Conservation (phyloP, 2,888 invertebrate genomes). For the Iselma pallidipennis region DNA sequence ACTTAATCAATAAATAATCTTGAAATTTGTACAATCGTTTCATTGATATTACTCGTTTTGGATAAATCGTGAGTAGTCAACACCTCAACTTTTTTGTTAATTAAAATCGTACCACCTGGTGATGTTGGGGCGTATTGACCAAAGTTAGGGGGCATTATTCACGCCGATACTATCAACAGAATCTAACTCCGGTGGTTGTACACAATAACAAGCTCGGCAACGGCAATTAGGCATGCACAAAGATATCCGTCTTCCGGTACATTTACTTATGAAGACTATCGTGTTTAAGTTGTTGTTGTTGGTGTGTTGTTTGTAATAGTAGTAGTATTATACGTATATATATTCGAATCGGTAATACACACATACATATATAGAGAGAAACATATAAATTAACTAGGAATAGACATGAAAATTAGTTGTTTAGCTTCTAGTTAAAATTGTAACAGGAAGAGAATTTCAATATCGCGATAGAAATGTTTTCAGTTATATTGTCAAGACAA, state of each 20-base stretch:
- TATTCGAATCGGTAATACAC: neutral
- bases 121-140: slow-evolving; percentile 36
- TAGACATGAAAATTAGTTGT: slow-evolving; percentile 37
- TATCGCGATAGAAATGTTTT: slow-evolving; percentile 1
- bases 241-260: slow-evolving; percentile 55
- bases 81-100: no score
- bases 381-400: slow-evolving; percentile 43
- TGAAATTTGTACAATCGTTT: no score
- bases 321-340: neutral
- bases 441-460: neutral
- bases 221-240: slow-evolving; percentile 55
- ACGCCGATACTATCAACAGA: slow-evolving; percentile 43
- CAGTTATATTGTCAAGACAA: neutral
- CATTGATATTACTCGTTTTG: no score
- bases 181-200: slow-evolving; percentile 41
- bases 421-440: no score
- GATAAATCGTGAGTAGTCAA: no score
- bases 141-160: slow-evolving; percentile 46
- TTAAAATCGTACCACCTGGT: slow-evolving; percentile 27
- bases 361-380: slow-evolving; percentile 40
- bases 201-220: slow-evolving; percentile 46
- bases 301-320: neutral
- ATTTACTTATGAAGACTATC: slow-evolving; percentile 53
- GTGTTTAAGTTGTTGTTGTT: slow-evolving; percentile 41
- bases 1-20: no score